These are phyloP conservation scores for Eulimnadia texana DNA, from an alignment of 1,140 invertebrate genomes.

Conservation along the genomic window DNA sequence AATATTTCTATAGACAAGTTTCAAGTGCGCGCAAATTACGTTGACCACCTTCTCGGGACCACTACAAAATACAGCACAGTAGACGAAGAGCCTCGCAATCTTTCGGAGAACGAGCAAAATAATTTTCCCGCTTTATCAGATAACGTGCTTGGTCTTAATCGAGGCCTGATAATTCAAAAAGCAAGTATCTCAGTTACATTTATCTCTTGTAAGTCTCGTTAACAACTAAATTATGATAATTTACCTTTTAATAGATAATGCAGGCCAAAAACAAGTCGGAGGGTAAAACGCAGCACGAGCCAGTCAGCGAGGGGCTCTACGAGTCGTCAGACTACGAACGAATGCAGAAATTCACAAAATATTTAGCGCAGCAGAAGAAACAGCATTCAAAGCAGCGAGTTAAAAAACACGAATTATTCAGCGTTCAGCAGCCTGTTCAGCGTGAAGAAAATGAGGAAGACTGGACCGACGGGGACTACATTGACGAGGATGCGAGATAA, in stretches of 20 bases:
- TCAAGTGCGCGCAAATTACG: background rate
- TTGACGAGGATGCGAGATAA: background rate
- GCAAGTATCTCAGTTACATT: background rate
- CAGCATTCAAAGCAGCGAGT: background rate
- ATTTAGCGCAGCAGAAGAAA: background rate
- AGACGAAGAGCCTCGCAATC: too few relatives aligned
- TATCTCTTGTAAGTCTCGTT: background rate
- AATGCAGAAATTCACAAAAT: background rate
- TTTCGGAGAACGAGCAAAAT: background rate
- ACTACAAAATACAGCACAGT: background rate
- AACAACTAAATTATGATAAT: background rate
- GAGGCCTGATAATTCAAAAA: background rate
- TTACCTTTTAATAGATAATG: background rate
- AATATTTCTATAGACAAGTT: background rate
- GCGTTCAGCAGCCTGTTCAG: too few relatives aligned
- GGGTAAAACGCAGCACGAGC: background rate
- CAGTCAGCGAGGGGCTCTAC: background rate
- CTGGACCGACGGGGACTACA: background rate
- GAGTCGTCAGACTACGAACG: background rate
- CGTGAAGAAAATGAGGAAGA: background rate
- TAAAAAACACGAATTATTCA: too few relatives aligned
- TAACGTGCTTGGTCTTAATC: background rate
- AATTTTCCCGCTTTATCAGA: background rate
- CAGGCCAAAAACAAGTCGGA: background rate
- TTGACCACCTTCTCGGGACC: background rate